These are phyloP conservation scores for Epinotia nisella DNA, from an alignment of 2,888 invertebrate species.

Conservation along the genomic window DNA sequence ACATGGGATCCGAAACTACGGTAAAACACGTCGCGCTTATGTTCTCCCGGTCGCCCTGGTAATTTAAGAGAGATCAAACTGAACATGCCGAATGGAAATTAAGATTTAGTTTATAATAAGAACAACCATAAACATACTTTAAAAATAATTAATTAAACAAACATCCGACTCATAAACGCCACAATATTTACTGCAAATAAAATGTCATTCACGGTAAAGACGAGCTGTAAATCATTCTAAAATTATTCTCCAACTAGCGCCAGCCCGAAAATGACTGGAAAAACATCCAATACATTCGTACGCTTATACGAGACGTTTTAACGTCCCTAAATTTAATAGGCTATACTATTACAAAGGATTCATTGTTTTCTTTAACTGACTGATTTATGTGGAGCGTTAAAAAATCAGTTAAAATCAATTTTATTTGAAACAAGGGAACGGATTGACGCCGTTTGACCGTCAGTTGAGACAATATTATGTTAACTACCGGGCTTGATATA, in stretches of 20 bases:
- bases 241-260: slow-evolving; percentile 65
- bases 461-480: slow-evolving; percentile 68
- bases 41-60: slow-evolving; percentile 56
- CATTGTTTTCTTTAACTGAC: slow-evolving; percentile 78
- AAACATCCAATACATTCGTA: slow-evolving; percentile 58
- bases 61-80: slow-evolving; percentile 60
- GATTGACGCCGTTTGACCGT: slow-evolving; percentile 52
- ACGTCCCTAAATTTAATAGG: slow-evolving; percentile 77
- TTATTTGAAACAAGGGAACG: slow-evolving; percentile 44
- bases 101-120: neutral
- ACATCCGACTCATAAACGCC: slow-evolving; percentile 47
- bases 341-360: slow-evolving; percentile 82
- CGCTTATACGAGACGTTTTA: slow-evolving; percentile 65
- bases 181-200: slow-evolving; percentile 63
- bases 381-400: slow-evolving; percentile 73
- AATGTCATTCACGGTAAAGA: slow-evolving; percentile 53
- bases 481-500: slow-evolving; percentile 72
- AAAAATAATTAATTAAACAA: slow-evolving; percentile 40
- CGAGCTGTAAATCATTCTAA: slow-evolving; percentile 75
- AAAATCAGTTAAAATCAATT: slow-evolving; percentile 48
- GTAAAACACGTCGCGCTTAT: slow-evolving; percentile 58
- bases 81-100: slow-evolving; percentile 9
- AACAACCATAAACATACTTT: neutral
- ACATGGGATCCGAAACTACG: slow-evolving; percentile 67
- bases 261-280: slow-evolving; percentile 60